Percentiles rank a stretch among this genome's conserved stretches.
Conservation (phyloP, 2,797 vertebrate species). For the Coregonus sp. region DNA sequence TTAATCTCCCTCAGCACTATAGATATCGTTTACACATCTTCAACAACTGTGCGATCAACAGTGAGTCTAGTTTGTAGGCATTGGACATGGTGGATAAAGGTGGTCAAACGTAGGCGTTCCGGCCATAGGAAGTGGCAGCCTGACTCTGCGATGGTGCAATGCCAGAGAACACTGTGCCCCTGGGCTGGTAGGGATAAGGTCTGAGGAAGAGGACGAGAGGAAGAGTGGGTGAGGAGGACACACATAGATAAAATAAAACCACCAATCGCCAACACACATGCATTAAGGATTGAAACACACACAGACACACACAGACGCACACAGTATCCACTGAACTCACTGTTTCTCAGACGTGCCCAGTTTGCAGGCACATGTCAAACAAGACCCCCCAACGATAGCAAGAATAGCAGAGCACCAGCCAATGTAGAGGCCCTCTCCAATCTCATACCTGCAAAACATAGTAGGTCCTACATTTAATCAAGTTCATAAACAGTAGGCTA, state of each 20-base stretch:
- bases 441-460: conserved; percentile 80
- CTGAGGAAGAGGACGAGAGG: conserved; percentile 23
- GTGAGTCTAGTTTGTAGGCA: no score
- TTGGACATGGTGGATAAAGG: background rate
- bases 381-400: conserved; percentile 68
- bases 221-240: background rate
- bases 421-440: conserved; percentile 85
- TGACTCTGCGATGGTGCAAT: conserved; percentile 61
- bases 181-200: conserved; percentile 60
- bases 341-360: conserved; percentile 57
- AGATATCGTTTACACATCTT: background rate
- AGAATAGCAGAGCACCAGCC: conserved; percentile 85
- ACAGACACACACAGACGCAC: conserved; percentile 27
- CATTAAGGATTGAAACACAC: no score
- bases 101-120: conserved; percentile 79
- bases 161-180: conserved; percentile 73
- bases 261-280: no score
- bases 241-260: no score
- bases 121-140: conserved; percentile 71
- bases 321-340: conserved; percentile 61
- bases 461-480: background rate
- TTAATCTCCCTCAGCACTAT: no score
- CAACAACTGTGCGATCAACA: background rate
- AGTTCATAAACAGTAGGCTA: background rate
- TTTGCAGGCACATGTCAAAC: conserved; percentile 67